Evolutionary conservation across 1,140 invertebrate genomes (phyloP).

Genomic region (Atta texana): DNA sequence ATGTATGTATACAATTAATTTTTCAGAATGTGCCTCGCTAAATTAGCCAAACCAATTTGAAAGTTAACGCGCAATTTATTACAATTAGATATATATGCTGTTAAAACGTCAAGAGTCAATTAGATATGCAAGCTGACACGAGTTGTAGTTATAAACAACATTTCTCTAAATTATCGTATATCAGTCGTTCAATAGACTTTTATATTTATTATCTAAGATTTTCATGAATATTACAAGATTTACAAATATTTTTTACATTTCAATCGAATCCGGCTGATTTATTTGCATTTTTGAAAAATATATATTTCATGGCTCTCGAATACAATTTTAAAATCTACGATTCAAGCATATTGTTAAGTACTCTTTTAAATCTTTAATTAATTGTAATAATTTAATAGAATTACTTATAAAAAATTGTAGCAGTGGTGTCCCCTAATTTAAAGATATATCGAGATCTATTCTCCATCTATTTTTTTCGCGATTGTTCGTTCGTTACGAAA

Average conservation of each 20-base stretch:
- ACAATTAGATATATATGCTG: slow-evolving; percentile 49
- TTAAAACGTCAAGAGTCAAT: slow-evolving; percentile 45
- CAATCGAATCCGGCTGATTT: no score
- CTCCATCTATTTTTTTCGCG: no score
- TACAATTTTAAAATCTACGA: neutral
- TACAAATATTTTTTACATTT: slow-evolving; percentile 8
- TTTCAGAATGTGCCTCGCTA: slow-evolving; percentile 49
- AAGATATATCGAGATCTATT: no score
- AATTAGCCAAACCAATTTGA: slow-evolving; percentile 47
- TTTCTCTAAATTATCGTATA: slow-evolving; percentile 5
- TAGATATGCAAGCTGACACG: slow-evolving; percentile 20
- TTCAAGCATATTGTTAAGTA: neutral
- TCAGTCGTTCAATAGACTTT: neutral
- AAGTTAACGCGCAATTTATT: slow-evolving; percentile 52
- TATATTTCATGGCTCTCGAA: neutral
- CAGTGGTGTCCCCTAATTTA: no score
- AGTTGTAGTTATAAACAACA: slow-evolving; percentile 12
- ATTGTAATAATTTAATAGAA: neutral
- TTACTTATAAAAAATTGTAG: neutral
- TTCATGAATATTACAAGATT: neutral
- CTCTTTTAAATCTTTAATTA: neutral
- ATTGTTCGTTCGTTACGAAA: no score
- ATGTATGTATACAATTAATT: slow-evolving; percentile 50
- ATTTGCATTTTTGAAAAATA: neutral
- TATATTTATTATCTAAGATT: neutral